Percentiles rank a stretch among this genome's conserved stretches.
These are phyloP conservation scores for Branchipolynoe longqiensis DNA, from an alignment of 2,888 invertebrate genomes.

Conservation along the genomic window DNA sequence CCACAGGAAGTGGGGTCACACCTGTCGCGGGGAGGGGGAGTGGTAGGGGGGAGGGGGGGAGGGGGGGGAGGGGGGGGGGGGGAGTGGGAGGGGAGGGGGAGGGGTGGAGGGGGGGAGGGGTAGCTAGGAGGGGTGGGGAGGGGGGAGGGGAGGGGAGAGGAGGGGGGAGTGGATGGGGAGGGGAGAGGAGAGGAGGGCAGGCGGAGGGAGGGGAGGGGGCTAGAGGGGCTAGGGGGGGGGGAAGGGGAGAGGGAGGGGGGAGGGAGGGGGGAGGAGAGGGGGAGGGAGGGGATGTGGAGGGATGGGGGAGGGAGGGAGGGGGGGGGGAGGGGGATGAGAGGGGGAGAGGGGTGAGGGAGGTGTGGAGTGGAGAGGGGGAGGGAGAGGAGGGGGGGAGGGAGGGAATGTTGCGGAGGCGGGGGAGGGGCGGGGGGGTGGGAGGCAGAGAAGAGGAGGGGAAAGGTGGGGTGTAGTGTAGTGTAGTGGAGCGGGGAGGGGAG, in stretches of 20 bases:
- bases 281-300: too few relatives aligned
- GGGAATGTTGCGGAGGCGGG: too few relatives aligned
- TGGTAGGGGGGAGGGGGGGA: not conserved
- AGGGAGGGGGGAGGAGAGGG: not conserved
- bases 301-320: too few relatives aligned
- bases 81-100: not conserved
- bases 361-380: too few relatives aligned
- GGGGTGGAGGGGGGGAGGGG: not conserved
- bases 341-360: too few relatives aligned
- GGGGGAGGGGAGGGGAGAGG: not conserved
- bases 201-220: not conserved
- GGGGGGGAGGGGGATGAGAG: not conserved
- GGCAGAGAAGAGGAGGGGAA: too few relatives aligned
- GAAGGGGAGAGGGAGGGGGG: too few relatives aligned
- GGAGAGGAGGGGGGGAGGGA: too few relatives aligned
- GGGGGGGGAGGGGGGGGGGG: not conserved
- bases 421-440: too few relatives aligned
- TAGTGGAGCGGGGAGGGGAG: too few relatives aligned
- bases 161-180: not conserved
- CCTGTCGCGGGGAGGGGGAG: not conserved
- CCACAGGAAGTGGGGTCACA: not conserved
- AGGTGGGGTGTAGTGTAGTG: too few relatives aligned
- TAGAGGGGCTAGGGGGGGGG: too few relatives aligned
- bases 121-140: not conserved
- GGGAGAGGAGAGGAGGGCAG: not conserved